Conservation (phyloP, 1,140 invertebrate species). For the Drosophila rufa region DNA sequence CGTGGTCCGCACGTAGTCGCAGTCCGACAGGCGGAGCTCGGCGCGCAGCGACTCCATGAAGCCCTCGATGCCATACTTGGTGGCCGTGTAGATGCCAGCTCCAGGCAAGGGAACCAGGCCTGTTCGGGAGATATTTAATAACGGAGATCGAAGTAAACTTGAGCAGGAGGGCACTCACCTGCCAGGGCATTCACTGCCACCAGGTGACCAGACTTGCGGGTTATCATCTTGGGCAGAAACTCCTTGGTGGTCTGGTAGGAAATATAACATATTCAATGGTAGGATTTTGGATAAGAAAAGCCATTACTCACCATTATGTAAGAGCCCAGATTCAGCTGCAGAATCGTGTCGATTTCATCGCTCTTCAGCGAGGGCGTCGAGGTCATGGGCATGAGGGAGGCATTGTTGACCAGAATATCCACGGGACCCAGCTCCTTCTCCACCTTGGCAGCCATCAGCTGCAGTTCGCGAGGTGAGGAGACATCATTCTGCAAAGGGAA, state of each 20-base stretch:
- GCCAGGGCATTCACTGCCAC: slow-evolving; percentile 78
- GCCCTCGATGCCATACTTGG: slow-evolving; percentile 82
- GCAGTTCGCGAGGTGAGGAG: slow-evolving; percentile 73
- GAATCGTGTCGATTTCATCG: slow-evolving; percentile 78
- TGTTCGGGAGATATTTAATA: neutral
- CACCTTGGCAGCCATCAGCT: slow-evolving; percentile 77
- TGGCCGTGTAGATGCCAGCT: slow-evolving; percentile 82
- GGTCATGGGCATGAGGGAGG: slow-evolving; percentile 81
- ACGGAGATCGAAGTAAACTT: no score
- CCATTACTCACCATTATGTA: slow-evolving; percentile 73
- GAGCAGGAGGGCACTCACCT: slow-evolving; percentile 33
- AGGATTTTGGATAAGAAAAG: neutral
- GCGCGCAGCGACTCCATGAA: slow-evolving; percentile 78
- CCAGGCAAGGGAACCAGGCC: slow-evolving; percentile 72
- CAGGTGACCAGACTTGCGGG: slow-evolving; percentile 75
- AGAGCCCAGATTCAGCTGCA: slow-evolving; percentile 80
- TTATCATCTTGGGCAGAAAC: slow-evolving; percentile 82
- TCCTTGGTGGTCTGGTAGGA: slow-evolving; percentile 72
- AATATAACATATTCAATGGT: neutral
- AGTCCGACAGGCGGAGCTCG: slow-evolving; percentile 75
- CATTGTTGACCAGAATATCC: slow-evolving; percentile 83
- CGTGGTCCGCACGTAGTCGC: slow-evolving; percentile 79
- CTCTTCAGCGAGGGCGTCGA: slow-evolving; percentile 73
- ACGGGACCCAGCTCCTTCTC: slow-evolving; percentile 82
- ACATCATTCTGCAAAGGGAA: slow-evolving; percentile 74